Percentiles rank a stretch among this genome's conserved stretches.
Conservation (phyloP, 2,797 vertebrate species). For the Hybognathus amarus region DNA sequence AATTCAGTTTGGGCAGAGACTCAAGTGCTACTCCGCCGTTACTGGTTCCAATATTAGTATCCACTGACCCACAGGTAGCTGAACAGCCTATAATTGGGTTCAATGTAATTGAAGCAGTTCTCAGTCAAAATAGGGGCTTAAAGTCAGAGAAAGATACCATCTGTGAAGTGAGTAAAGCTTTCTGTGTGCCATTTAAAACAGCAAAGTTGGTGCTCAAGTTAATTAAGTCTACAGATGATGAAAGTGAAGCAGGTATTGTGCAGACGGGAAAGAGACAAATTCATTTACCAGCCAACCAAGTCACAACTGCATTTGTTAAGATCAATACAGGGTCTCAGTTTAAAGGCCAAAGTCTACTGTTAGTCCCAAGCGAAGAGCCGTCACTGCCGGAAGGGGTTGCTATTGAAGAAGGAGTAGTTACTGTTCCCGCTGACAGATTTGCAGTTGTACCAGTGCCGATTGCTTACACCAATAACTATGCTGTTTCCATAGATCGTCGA, state of each 20-base stretch:
- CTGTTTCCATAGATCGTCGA: too few species aligned
- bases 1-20: background rate
- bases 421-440: background rate
- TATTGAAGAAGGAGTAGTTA: background rate
- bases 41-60: conserved; percentile 32
- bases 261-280: background rate
- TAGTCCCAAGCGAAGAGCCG: too few species aligned
- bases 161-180: background rate
- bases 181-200: background rate
- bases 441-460: background rate
- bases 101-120: conserved; percentile 35
- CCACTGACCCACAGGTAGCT: conserved; percentile 26
- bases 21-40: background rate
- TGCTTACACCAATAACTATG: background rate
- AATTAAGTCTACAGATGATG: background rate
- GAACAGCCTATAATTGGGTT: conserved; percentile 36
- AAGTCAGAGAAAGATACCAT: background rate
- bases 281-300: background rate
- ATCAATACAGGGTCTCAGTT: too few species aligned
- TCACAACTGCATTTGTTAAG: background rate
- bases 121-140: background rate
- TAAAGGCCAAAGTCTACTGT: too few species aligned
- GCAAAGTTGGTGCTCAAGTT: background rate
- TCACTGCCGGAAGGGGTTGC: background rate
- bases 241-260: background rate